Evolutionary conservation across 2,888 invertebrate genomes (phyloP), one percentile per base, ranked within the genome.

Genomic region (Malachius bipustulatus): DNA sequence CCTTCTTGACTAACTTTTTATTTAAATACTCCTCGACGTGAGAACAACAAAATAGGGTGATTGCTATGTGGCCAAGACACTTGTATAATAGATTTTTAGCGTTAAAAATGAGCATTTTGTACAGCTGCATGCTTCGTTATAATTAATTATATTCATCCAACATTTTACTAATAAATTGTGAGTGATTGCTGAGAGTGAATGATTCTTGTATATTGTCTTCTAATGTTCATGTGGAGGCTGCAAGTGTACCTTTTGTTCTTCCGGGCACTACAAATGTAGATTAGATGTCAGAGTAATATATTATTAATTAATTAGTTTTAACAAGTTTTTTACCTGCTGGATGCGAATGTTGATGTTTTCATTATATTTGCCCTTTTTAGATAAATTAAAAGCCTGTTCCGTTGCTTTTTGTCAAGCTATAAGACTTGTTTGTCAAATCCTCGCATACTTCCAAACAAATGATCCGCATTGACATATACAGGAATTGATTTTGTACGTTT

Each of bases 101-200:
- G 57, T 60, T 57, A 38, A 34, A 38, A 37, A 51, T 49, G 53
- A 57, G 57, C 57, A 57, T 60, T 61, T 60, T 60, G 60, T 61
- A 60, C 59, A 61, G 59, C 55, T 57, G 57, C 59, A 59, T 58
- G 59, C 59, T 59, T 57, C 52, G 55, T 57, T 56, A 48, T 55
- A 49, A 54, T 56, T 46, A 31, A 37, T 42, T 42, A 41, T 38
- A 34, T 16, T 19, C 24, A 19, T 19, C 24, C 24, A 19, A 8
- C 24, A 19, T 19, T n/a, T 19, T 19, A 19, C 24, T 19, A 19
- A 19, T 19, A 19, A n/a, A n/a, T n/a, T n/a, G 24, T 19, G 24
- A 19, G n/a, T 19, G 24, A 19, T 6, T 8, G 6, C 24, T 19
- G 24, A 8, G n/a, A 8, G 24, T 19, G n/a, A 8, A 19, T 8